Evolutionary conservation across 2,113 vertebrate genomes (phyloP), one percentile per base, ranked within the genome.

Genomic region (Dromaius novaehollandiae): DNA sequence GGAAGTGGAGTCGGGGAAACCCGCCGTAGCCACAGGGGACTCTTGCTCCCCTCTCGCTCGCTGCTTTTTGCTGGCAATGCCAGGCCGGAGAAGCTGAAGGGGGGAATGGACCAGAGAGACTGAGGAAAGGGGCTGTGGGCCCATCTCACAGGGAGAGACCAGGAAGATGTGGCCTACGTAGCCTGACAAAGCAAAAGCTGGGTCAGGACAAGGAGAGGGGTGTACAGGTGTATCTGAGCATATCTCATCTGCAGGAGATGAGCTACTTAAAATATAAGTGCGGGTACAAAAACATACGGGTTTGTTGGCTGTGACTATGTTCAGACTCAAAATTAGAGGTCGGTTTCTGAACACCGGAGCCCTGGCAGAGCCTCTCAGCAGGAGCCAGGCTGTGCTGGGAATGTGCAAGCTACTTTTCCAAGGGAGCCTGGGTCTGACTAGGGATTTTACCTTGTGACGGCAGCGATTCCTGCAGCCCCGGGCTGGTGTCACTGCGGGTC

Each of bases 171-270:
- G 3, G 44, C 13, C 3, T 61, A 73, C 2, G 3, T 20, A 80
- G 88, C 71, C 70, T 95, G 75, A 71, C 63, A 74, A 95, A 95
- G 89, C 85, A 91, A 89, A 88, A 89, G 85, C 85, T 77, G 93
- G 93, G 95, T 90, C 95, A 96, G 85, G 48, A 2, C 82, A 74
- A 94, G 95, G 95, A 90, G 89, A 96, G 90, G 0, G 20, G 70
- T 19, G 86, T 17, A 12, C 1, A 2, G 89, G 74, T 46, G 24
- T 21, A 56, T 65, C 92, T 10, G 71, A 34, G 84, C 56, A 65
- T 76, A 46, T 10, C 11, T 76, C 76, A 20, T 11, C 88, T 9
- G 19, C 14, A 5, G 77, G 50, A 74, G 87, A 77, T 15, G 82
- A 70, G 88, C 89, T 83, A 82, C 82, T 50, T 88, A 68, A 51